phyloP scores from a whole-genome alignment of 1,140 invertebrate genomes.

The Schlechtendalia chinensis region DNA sequence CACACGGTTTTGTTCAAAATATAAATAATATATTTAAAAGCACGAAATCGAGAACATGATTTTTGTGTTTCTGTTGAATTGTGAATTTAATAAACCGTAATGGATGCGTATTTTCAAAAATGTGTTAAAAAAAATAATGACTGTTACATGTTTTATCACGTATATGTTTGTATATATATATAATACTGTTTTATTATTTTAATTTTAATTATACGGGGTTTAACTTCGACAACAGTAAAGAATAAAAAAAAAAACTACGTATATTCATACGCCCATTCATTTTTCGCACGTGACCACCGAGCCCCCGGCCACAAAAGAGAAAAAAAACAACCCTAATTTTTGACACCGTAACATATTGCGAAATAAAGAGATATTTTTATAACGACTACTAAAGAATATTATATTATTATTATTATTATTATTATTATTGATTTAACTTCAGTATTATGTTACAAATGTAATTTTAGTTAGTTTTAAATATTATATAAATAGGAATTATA shows the following conservation, averaged over 20 bases:
- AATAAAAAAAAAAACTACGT: constrained; percentile 4
- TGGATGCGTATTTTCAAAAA: too few species aligned
- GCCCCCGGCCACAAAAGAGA: not conserved
- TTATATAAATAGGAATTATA: not conserved
- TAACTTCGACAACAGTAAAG: not conserved
- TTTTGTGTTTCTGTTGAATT: too few species aligned
- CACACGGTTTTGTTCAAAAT: too few species aligned
- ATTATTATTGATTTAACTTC: too few species aligned
- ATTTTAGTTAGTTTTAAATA: not conserved
- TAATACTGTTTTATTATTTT: not conserved
- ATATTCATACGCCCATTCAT: not conserved
- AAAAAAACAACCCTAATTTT: constrained; percentile 34
- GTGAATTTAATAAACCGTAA: too few species aligned
- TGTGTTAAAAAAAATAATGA: too few species aligned
- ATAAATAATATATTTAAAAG: too few species aligned
- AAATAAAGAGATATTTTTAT: not conserved
- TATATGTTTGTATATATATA: not conserved
- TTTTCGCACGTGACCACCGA: not conserved
- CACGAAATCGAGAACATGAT: too few species aligned
- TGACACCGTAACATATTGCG: not conserved
- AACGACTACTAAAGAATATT: not conserved
- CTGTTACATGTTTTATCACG: not conserved
- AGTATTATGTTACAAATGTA: not conserved
- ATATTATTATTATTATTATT: too few species aligned
- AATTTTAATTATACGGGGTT: not conserved